These are phyloP conservation scores for Candoia aspera DNA, from an alignment of 2,113 vertebrate genomes.

Conservation along the genomic window DNA sequence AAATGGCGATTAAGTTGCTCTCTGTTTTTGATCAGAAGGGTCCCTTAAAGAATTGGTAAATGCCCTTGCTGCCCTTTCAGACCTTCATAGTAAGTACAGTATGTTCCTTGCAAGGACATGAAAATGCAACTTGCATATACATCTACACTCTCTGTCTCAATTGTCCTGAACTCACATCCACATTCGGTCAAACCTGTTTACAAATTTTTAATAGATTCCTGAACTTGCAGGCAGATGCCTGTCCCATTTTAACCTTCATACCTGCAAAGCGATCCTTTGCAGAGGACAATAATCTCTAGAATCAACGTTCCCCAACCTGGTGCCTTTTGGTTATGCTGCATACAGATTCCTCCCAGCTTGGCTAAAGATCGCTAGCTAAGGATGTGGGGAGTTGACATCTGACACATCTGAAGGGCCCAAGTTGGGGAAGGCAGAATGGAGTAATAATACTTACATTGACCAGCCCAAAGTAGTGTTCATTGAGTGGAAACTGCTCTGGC, in stretches of 20 bases:
- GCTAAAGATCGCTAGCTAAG: not conserved
- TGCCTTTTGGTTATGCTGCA: not conserved
- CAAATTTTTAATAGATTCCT: not conserved
- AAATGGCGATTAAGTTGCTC: not conserved
- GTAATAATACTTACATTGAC: constrained; percentile 89
- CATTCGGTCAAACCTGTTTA: not conserved
- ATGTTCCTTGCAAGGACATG: not conserved
- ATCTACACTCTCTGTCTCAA: not conserved
- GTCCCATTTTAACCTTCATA: not conserved
- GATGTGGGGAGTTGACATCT: not conserved
- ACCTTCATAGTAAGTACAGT: not conserved
- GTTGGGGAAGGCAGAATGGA: not conserved
- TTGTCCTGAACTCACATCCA: not conserved
- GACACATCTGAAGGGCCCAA: not conserved
- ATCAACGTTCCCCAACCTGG: not conserved
- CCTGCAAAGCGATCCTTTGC: not conserved
- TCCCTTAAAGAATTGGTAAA: not conserved
- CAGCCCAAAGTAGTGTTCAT: constrained; percentile 99
- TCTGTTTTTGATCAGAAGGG: not conserved
- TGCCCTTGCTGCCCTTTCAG: not conserved
- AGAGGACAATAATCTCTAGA: not conserved
- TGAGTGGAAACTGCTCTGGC: constrained; percentile 99
- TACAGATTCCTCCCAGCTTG: not conserved
- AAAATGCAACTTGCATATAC: not conserved
- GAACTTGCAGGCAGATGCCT: not conserved